Percentiles rank a stretch among this genome's conserved stretches.
Evolutionary conservation across 2,113 vertebrate genomes (phyloP).

Genomic region (Barnardius zonarius): DNA sequence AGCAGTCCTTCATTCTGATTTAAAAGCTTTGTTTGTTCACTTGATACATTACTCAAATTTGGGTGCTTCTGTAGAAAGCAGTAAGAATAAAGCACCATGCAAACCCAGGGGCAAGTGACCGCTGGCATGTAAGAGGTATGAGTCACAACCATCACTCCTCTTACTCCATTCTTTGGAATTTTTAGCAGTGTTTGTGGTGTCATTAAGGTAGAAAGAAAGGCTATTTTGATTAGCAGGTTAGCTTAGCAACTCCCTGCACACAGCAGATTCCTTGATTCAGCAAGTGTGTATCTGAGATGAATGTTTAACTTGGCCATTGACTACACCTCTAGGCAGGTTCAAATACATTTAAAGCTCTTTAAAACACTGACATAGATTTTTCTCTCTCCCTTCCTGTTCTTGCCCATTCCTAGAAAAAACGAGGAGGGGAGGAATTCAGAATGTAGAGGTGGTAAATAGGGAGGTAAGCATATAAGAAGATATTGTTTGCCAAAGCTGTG

Average conservation of each 20-base stretch:
- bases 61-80: neutral
- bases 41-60: neutral
- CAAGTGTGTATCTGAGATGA: neutral
- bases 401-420: neutral
- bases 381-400: neutral
- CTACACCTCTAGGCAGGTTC: neutral
- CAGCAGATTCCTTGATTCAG: neutral
- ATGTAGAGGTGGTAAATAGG: neutral
- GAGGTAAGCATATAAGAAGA: neutral
- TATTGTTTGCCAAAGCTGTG: neutral
- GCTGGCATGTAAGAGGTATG: neutral
- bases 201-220: neutral
- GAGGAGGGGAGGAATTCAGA: neutral
- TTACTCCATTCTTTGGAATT: neutral
- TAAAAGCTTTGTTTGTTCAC: neutral
- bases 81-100: neutral
- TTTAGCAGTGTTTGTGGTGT: neutral
- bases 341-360: neutral
- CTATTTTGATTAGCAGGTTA: neutral
- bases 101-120: neutral
- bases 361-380: neutral
- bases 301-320: neutral
- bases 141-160: neutral
- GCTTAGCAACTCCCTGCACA: neutral
- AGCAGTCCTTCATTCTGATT: neutral